Base-by-base conservation (phyloP, 2,113 vertebrate species). In the Oxyruncus cristatus region DNA sequence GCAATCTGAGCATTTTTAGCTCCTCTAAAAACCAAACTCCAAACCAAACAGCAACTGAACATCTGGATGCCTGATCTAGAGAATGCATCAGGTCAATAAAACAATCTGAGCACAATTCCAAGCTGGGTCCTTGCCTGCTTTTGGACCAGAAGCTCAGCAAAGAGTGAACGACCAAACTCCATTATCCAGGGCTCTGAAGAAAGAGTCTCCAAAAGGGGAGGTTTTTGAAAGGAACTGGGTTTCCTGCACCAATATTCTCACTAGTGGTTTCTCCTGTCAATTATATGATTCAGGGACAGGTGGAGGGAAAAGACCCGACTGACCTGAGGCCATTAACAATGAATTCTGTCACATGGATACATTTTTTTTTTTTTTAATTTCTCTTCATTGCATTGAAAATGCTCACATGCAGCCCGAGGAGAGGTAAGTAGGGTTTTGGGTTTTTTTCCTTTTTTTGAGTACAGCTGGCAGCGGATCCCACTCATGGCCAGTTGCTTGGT, bases 401-500 rank as follows among this genome's bases (percentile, higher is more conserved):
- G 52, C 56, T 78, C 47, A 39, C 52, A 92, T 16, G 41, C 58
- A 83, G 84, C 37, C 74, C 28, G 12, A 87, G 33, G 13, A 94
- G 56, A 89, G 58, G 86, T 66, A 95, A 88, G 62, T 8, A 67
- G 39, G 24, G 0, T 37, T 74, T 10, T 5, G 41, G 42, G 42
- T 71, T 65, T 68, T 17, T 44, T 53, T 7, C 2, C 30, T 72
- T 93, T 91, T 89, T 92, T 70, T 33, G 55, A 91, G 52, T 79
- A 92, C 66, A 93, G 89, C 76, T 97, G 96, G 94, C 97, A 96
- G 77, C 0, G 0, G 46, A 89, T 70, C 66, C 62, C 70, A 37
- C 71, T 89, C 89, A 89, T 85, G 86, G 84, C 93, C 97, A 91
- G 96, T 96, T 91, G 91, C 97, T 82, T 88, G 89, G 96, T 58